These are phyloP conservation scores for Amphipyra tragopoginis DNA, from an alignment of 2,888 invertebrate genomes.

Conservation along the genomic window DNA sequence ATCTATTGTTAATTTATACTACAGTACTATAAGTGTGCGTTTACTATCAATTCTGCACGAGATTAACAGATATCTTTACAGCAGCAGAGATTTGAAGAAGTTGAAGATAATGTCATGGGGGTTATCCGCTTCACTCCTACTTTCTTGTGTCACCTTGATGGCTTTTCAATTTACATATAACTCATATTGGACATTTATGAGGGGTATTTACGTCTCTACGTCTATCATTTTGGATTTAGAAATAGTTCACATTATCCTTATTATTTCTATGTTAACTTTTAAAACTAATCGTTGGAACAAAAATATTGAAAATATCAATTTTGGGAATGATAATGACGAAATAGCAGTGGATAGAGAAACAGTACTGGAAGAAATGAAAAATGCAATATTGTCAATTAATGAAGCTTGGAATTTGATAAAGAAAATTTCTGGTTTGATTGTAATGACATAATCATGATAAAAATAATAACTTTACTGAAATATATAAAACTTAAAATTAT, in stretches of 20 bases:
- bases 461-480: too few species aligned
- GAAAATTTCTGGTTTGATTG: constrained; percentile 28
- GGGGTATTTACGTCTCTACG: constrained; percentile 24
- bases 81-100: constrained; percentile 9
- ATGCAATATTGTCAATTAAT: constrained; percentile 8
- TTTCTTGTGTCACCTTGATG: constrained; percentile 1
- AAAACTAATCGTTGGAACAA: constrained; percentile 36
- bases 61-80: constrained; percentile 15
- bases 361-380: constrained; percentile 12
- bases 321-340: constrained; percentile 21
- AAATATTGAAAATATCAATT: constrained; percentile 19
- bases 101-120: constrained; percentile 9
- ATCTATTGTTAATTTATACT: constrained; percentile 23
- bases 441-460: constrained; percentile 3
- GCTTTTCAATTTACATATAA: constrained; percentile 34
- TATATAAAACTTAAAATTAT: too few species aligned
- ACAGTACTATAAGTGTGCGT: constrained; percentile 21
- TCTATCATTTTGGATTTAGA: constrained; percentile 40
- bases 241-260: constrained; percentile 20
- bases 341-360: constrained; percentile 19
- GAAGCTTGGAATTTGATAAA: constrained; percentile 32
- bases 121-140: neutral
- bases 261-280: constrained; percentile 23
- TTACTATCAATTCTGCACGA: constrained; percentile 26
- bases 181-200: constrained; percentile 25